Base-by-base conservation (phyloP, 2,113 vertebrate species). In the Callospermophilus lateralis region DNA sequence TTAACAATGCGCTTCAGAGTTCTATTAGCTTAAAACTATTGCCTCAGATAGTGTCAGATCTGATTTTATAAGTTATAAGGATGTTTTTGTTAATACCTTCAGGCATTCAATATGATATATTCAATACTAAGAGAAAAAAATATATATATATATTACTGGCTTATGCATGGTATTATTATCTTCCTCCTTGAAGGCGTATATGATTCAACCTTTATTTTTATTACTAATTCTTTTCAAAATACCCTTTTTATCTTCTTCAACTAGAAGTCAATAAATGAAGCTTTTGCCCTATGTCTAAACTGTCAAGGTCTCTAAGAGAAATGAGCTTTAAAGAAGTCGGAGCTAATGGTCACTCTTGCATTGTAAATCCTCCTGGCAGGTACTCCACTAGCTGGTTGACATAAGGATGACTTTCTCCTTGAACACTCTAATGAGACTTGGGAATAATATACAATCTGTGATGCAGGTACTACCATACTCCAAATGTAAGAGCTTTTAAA, bases 321-420 rank as follows among this genome's bases (percentile, higher is more conserved):
- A 98, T 98, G 97, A 96, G 94, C 96, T 98, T 98, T 98, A 98
- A 98, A 98, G 97, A 97, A 97, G 96, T 97, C 98, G 97, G 97
- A 98, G 97, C 98, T 98, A 98, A 98, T 98, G 97, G 98, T 98
- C 98, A 98, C 97, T 98, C 95, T 97, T 97, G 97, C 86, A 45
- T 96, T 96, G 98, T 98, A 98, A 98, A 98, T 98, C 98, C 97
- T 97, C 90, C 72, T 98, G 97, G 96, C 98, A 98, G 98, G 97
- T 96, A 97, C 81, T 95, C 97, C 96, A 95, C 97, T 98, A 97
- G 97, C 96, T 97, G 95, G 97, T 73, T 98, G 98, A 97, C 97
- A 96, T 93, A 98, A 98, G 96, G 97, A 98, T 98, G 98, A 97
- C 95, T 98, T 98, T 98, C 98, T 98, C 98, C 98, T 98, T 98